Base-by-base conservation (phyloP, 2,113 vertebrate species). In the Trochalopteron elliotii region DNA sequence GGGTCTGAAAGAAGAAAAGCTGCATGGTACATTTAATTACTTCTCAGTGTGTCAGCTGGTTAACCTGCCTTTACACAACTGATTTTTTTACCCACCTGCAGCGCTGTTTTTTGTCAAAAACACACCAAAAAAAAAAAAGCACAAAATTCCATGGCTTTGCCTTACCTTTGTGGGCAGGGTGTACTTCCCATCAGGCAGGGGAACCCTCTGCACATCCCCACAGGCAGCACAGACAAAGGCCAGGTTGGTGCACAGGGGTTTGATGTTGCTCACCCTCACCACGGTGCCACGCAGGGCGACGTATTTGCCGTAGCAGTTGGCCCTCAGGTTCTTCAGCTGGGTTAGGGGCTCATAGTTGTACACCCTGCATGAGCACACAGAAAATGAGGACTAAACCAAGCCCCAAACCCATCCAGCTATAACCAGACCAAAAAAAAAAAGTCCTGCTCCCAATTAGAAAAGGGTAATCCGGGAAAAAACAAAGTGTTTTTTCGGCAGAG, bases 341-440 rank as follows among this genome's bases (percentile, higher is more conserved):
- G 98, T 99, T 60, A 99, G 60, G 0, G 99, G 99, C 20, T 99
- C 99, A 7, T 99, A 99, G 98, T 99, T 99, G 94, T 99, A 99
- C 13, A 99, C 93, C 94, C 99, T 99, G 92, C 33, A 2, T 50
- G 10, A 18, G 19, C n/a, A 33, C n/a, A 45, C 6, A 9, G 57
- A 53, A 69, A 49, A 23, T 2, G 2, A 61, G 44, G 57, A 12
- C 20, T 40, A 65, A 37, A 39, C 18, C 13, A 7, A 18, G 10
- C 2, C 22, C 11, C 20, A 31, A 42, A 33, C 9, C 5, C 11
- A 33, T 15, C 19, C 33, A 49, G 50, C 22, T 3, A 12, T 2
- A 52, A 22, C 23, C 4, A 60, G 21, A 25, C 13, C 5, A 40
- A 7, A 17, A 24, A 49, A 24, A 65, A 20, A 61, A 22, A 40